Percentiles rank a stretch among this genome's conserved stretches.
Conservation (phyloP, 1,140 invertebrate species). For the Bombus confusus region DNA sequence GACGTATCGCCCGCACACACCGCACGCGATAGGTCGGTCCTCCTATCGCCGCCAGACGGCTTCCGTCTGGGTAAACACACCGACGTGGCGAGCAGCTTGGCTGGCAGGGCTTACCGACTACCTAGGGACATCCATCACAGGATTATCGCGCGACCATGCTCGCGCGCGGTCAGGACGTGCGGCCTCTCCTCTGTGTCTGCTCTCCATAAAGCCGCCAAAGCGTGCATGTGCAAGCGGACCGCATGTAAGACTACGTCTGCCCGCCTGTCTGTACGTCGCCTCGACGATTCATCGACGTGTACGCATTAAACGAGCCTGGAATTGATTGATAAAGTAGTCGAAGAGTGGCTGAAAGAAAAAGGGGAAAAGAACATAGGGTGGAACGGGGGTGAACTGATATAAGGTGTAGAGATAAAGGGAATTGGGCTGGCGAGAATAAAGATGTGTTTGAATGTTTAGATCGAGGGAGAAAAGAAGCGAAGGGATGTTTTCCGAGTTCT, state of each 20-base stretch:
- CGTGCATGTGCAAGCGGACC: constrained; percentile 36
- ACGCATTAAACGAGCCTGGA: constrained; percentile 33
- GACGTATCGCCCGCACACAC: constrained; percentile 45
- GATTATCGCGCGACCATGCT: constrained; percentile 75
- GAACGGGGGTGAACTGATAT: neutral
- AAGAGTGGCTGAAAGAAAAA: neutral
- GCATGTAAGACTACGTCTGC: constrained; percentile 41
- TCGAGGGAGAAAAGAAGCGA: neutral
- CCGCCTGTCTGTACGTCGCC: constrained; percentile 8
- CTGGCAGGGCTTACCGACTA: constrained; percentile 65
- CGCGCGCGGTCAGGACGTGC: constrained; percentile 43
- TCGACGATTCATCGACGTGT: constrained; percentile 31
- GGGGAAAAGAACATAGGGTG: neutral
- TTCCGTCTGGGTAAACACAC: constrained; percentile 79
- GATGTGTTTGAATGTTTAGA: neutral
- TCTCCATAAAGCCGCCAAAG: constrained; percentile 44
- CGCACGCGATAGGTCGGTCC: constrained; percentile 55
- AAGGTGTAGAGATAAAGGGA: neutral
- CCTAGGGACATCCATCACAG: constrained; percentile 77
- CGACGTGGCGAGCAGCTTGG: constrained; percentile 60
- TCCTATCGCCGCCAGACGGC: constrained; percentile 74
- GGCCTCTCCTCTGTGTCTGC: constrained; percentile 18
- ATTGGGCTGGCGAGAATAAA: neutral
- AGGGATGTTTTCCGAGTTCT: no score
- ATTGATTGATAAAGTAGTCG: constrained; percentile 38